These are phyloP conservation scores for Temnothorax ravouxi DNA, from an alignment of 2,888 invertebrate genomes.

Conservation along the genomic window DNA sequence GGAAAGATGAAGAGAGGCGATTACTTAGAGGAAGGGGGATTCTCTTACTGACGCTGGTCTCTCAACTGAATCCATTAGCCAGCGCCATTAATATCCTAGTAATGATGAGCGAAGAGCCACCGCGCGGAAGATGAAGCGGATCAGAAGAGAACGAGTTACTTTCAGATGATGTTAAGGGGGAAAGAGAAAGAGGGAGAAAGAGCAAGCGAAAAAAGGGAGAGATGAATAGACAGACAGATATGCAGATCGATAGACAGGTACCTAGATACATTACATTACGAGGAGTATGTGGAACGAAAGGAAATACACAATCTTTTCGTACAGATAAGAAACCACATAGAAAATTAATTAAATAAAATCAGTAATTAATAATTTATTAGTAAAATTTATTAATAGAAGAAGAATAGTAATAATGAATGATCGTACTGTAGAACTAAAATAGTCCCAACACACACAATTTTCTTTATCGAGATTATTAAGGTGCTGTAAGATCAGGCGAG, in stretches of 20 bases:
- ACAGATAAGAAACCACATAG: background rate
- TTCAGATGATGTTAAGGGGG: constrained; percentile 42
- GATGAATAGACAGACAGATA: constrained; percentile 39
- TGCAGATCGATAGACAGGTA: constrained; percentile 40
- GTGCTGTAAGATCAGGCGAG: background rate
- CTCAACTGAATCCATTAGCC: constrained; percentile 83
- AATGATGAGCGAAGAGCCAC: constrained; percentile 83
- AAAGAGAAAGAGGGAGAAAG: background rate
- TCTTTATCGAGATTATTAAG: constrained; percentile 1
- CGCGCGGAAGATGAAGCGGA: constrained; percentile 69
- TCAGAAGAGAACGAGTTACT: constrained; percentile 54
- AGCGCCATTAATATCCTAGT: constrained; percentile 83
- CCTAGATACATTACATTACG: constrained; percentile 14
- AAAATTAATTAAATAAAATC: constrained; percentile 30
- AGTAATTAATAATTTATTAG: background rate
- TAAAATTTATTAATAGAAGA: background rate
- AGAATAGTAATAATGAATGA: background rate
- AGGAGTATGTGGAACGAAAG: background rate
- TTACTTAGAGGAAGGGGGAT: constrained; percentile 62
- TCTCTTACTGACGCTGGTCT: constrained; percentile 76
- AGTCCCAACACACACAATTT: background rate
- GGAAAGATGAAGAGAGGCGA: constrained; percentile 40
- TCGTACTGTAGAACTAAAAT: background rate
- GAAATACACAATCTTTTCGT: background rate
- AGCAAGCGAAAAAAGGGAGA: constrained; percentile 33